These are phyloP conservation scores for Steinernema scapterisci DNA, from an alignment of 2,888 invertebrate species.

Conservation along the genomic window DNA sequence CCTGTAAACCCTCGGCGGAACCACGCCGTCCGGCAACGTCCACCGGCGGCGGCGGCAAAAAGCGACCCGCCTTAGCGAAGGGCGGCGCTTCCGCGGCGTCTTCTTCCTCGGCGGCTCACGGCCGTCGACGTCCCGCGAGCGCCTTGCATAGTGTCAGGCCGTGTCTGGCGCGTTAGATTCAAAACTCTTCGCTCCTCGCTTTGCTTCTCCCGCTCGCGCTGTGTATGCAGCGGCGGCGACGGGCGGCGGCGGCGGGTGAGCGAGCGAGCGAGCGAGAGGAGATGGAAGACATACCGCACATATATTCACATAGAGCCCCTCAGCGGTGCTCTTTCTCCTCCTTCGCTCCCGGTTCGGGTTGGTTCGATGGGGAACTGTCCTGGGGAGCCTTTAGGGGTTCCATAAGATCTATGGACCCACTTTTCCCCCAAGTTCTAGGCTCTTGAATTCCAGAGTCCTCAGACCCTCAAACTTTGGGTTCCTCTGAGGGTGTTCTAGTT, in stretches of 20 bases:
- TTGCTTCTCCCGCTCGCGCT: constrained; percentile 14
- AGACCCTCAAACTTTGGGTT: too few species aligned
- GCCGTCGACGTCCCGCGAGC: neutral
- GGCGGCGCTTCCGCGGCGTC: neutral
- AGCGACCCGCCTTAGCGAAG: neutral
- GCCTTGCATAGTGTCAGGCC: constrained; percentile 26
- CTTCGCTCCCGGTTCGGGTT: too few species aligned
- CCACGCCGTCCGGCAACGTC: too few species aligned
- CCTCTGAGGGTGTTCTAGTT: too few species aligned
- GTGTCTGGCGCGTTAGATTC: constrained; percentile 25
- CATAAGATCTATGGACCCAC: too few species aligned
- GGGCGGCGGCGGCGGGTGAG: neutral
- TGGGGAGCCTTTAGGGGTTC: too few species aligned
- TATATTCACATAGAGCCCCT: constrained; percentile 27
- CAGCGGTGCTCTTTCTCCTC: constrained; percentile 11
- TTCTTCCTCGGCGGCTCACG: neutral
- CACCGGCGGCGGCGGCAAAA: too few species aligned
- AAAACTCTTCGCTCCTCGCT: constrained; percentile 17
- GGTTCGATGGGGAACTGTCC: too few species aligned
- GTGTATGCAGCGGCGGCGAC: neutral
- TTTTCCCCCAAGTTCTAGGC: too few species aligned
- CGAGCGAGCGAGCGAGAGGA: neutral
- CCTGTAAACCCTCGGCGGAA: neutral
- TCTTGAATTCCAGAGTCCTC: too few species aligned
- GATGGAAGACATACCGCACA: constrained; percentile 17